Percentiles rank a stretch among this genome's conserved stretches.
Evolutionary conservation across 2,113 vertebrate species (phyloP).

Genomic region (Corythaeola cristata): DNA sequence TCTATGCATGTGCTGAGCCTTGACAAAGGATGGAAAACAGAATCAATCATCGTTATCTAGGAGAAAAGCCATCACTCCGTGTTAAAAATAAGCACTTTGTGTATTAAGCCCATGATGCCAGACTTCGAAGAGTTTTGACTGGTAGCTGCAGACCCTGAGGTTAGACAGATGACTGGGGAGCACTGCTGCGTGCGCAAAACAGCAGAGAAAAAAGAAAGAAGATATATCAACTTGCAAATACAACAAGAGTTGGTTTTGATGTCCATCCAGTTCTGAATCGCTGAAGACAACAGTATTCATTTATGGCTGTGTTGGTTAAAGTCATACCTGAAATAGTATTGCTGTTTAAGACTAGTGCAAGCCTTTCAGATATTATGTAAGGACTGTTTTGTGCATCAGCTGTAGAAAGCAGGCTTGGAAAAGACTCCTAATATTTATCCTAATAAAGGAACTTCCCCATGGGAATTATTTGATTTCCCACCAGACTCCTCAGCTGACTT

Average conservation of each 20-base stretch:
- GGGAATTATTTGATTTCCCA: not conserved
- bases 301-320: not conserved
- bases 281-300: not conserved
- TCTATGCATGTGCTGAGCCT: constrained; percentile 35
- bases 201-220: not conserved
- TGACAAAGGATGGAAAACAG: constrained; percentile 65
- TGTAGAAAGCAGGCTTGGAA: not conserved
- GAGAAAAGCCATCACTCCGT: constrained; percentile 44
- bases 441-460: not conserved
- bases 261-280: not conserved
- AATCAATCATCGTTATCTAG: constrained; percentile 60
- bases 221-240: not conserved
- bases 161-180: not conserved
- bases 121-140: constrained; percentile 14
- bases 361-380: not conserved
- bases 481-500: not conserved
- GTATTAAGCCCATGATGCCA: not conserved
- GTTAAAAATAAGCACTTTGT: constrained; percentile 53
- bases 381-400: not conserved
- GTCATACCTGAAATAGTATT: not conserved
- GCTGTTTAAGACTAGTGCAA: not conserved
- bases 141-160: not conserved
- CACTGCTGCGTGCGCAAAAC: not conserved
- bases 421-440: not conserved
- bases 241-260: not conserved